Evolutionary conservation across 23 tunicate species (phyloP), one percentile per base, ranked within the genome.

Genomic region (Trididemnum clinides): DNA sequence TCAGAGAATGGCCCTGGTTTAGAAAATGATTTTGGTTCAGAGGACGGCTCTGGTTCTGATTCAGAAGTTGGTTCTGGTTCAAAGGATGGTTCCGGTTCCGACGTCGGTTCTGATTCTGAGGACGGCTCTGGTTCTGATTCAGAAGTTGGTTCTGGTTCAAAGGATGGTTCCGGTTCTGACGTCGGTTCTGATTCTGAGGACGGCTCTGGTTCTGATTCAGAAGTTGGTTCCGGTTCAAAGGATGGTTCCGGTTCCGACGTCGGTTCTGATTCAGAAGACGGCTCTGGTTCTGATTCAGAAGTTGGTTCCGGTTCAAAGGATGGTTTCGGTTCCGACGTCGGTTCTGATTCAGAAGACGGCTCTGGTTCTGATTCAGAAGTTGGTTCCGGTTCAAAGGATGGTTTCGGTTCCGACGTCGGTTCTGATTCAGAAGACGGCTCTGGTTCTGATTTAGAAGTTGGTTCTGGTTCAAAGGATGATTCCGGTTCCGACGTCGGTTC

Each of bases 111-210:
- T 27, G 35, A 21, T 23, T 32, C 2, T 54, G 84, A 71, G 66
- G 36, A 80, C 20, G 88, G 69, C 28, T 84, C 88, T 3, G 30
- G 21, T 26, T 82, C 86, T 82, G 86, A 81, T 72, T 84, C 88
- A 21, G 54, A 34, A 1, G 82, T 19, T 58, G 82, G 82, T 75
- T 59, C 89, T 57, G 82, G 82, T 62, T 76, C 89, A n/a, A 2
- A 32, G 18, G 27, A 4, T 31, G 81, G 29, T 30, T 72, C 71
- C 54, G 81, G 88, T 84, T 72, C 81, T 10, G 64, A 2, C 30
- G 81, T 32, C 54, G 88, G 88, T 73, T 71, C 81, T 29, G 80
- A 70, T 82, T 63, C 75, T 1, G n/a, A 26, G 15, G 29, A 12
- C 33, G 88, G 81, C 57, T 84, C 88, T 31, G 81, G 81, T 72